phyloP scores from a whole-genome alignment of 2,888 invertebrate species.

The Dione vanillae region DNA sequence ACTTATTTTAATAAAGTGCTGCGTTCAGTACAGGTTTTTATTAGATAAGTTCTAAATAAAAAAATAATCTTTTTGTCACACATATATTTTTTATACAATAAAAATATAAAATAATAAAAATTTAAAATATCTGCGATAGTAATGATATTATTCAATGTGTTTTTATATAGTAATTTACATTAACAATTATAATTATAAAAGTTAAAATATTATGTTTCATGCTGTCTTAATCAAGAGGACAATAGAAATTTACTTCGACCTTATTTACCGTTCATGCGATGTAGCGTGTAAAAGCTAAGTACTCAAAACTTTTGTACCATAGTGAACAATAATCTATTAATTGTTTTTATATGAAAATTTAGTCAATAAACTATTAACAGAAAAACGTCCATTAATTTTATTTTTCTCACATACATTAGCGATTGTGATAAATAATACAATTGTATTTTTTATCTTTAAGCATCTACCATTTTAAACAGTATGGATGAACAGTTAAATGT shows the following conservation, averaged over 20 bases:
- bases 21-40: no score
- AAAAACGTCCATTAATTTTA: neutral
- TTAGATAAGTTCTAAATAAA: no score
- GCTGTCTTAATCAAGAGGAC: slow-evolving; percentile 9
- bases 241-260: slow-evolving; percentile 22
- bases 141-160: neutral
- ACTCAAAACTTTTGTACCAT: neutral
- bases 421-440: neutral
- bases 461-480: no score
- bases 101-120: no score
- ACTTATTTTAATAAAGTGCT: no score
- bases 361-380: neutral
- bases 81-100: no score
- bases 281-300: slow-evolving; percentile 19
- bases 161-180: neutral
- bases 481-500: no score
- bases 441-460: neutral
- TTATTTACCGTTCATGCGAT: slow-evolving; percentile 27
- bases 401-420: slow-evolving; percentile 1
- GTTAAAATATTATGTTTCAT: slow-evolving; percentile 7
- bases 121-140: no score
- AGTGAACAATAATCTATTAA: slow-evolving; percentile 1
- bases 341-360: neutral
- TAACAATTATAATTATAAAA: neutral
- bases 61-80: no score